Evolutionary conservation across 2,113 vertebrate genomes (phyloP).

Genomic region (Caretta caretta): DNA sequence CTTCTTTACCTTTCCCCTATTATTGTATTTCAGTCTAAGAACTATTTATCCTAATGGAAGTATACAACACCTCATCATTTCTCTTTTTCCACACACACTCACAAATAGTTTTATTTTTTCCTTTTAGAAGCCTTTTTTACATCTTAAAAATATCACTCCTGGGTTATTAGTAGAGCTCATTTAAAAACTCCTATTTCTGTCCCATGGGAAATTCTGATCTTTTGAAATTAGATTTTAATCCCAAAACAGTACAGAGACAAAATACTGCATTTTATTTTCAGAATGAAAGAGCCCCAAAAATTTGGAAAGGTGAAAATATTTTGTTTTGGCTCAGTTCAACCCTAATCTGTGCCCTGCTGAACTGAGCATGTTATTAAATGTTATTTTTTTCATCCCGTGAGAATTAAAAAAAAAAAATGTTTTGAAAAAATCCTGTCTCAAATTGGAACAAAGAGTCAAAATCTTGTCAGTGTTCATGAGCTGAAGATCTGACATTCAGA

Average conservation of each 20-base stretch:
- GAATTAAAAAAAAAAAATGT: too few relatives aligned
- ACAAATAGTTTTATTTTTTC: background rate
- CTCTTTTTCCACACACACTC: background rate
- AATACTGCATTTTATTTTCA: background rate
- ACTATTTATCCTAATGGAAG: background rate
- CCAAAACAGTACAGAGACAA: background rate
- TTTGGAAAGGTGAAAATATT: background rate
- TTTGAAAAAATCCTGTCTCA: too few relatives aligned
- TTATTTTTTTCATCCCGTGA: too few relatives aligned
- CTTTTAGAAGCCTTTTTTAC: too few relatives aligned
- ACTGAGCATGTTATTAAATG: too few relatives aligned
- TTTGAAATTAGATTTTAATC: background rate
- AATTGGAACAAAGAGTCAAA: too few relatives aligned
- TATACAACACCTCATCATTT: background rate
- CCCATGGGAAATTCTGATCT: background rate
- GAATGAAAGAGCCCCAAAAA: background rate
- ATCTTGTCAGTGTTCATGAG: too few relatives aligned
- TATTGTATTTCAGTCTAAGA: background rate
- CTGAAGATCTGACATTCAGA: too few relatives aligned
- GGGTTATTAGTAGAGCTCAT: too few relatives aligned
- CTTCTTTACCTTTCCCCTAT: background rate
- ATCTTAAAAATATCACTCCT: too few relatives aligned
- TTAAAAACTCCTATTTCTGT: background rate
- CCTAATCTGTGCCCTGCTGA: background rate
- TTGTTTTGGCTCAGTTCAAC: background rate